These are phyloP conservation scores for Saturnia japonica DNA, from an alignment of 2,888 invertebrate species.

Conservation along the genomic window DNA sequence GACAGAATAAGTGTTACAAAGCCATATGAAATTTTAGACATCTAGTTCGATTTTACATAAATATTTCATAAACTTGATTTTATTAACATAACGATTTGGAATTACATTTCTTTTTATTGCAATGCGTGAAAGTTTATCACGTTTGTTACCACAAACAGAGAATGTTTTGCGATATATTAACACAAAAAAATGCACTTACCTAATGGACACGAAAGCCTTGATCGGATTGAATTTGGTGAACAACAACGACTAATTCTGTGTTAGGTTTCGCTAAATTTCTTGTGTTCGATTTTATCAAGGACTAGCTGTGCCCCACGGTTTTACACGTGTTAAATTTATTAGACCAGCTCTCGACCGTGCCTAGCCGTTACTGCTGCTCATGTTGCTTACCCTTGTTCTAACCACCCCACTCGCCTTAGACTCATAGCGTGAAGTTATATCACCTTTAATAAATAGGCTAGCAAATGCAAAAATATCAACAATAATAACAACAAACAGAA, in stretches of 20 bases:
- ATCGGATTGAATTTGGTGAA: neutral
- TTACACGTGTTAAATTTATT: too few relatives aligned
- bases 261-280: neutral
- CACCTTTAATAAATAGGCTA: too few relatives aligned
- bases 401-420: too few relatives aligned
- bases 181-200: too few relatives aligned
- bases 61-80: neutral
- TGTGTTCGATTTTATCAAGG: neutral
- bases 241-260: neutral
- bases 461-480: too few relatives aligned
- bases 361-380: too few relatives aligned
- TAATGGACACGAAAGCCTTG: neutral
- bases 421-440: too few relatives aligned
- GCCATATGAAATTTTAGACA: neutral
- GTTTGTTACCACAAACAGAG: neutral
- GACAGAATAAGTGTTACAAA: neutral
- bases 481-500: too few relatives aligned
- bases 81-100: neutral
- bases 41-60: neutral
- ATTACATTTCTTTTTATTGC: neutral
- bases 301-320: neutral
- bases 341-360: too few relatives aligned
- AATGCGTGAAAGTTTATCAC: neutral
- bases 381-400: too few relatives aligned
- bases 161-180: neutral